These are phyloP conservation scores for Pocota personata DNA, from an alignment of 2,888 invertebrate species.

Conservation along the genomic window DNA sequence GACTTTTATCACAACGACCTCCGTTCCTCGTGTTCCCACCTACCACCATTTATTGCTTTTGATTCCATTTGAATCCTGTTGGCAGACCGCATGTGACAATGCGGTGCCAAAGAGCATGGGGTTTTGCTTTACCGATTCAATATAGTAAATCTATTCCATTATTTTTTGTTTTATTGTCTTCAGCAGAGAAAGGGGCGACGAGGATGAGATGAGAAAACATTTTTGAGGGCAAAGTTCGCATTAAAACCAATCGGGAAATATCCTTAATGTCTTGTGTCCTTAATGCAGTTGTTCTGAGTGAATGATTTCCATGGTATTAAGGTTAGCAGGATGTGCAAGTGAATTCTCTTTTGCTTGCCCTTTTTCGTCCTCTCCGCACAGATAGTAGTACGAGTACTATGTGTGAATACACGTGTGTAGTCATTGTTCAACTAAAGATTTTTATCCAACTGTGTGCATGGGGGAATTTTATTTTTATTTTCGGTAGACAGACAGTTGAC, in stretches of 20 bases:
- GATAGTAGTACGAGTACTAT: too few species aligned
- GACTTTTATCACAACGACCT: conserved; percentile 48
- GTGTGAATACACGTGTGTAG: not conserved
- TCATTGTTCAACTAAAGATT: conserved; percentile 14
- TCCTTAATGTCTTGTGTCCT: conserved; percentile 66
- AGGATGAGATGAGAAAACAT: too few species aligned
- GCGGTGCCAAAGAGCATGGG: conserved; percentile 24
- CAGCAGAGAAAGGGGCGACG: not conserved
- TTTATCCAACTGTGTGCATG: not conserved
- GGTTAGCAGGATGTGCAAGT: conserved; percentile 29
- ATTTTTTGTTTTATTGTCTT: conserved; percentile 3
- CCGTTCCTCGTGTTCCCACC: not conserved
- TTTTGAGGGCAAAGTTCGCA: conserved; percentile 44
- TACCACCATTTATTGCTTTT: conserved; percentile 39
- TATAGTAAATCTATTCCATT: not conserved
- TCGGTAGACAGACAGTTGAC: conserved; percentile 62
- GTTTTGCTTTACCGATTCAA: conserved; percentile 26
- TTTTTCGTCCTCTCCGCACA: not conserved
- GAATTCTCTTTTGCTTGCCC: conserved; percentile 2
- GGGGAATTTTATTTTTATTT: conserved; percentile 33
- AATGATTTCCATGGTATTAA: conserved; percentile 61
- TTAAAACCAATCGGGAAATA: conserved; percentile 57
- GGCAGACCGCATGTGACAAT: conserved; percentile 56
- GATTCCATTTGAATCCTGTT: conserved; percentile 52
- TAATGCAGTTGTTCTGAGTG: conserved; percentile 63